phyloP scores from a whole-genome alignment of 2,797 vertebrate species.

The Anisognathus igniventris region DNA sequence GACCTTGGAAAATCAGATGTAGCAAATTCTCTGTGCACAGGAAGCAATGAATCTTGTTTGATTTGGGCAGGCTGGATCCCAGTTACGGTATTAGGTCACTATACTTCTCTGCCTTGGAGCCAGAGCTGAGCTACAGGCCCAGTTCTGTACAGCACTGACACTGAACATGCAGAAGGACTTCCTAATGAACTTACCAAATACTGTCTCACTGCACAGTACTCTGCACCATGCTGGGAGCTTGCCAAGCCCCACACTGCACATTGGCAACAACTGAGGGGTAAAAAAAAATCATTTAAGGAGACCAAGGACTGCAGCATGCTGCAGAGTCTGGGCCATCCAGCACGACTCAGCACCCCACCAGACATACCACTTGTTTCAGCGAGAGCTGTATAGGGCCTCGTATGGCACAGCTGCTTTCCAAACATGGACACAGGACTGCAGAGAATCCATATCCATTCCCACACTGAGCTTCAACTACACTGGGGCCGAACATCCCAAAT shows the following conservation, averaged over 20 bases:
- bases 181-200: neutral
- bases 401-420: fast-evolving
- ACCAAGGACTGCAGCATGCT: neutral
- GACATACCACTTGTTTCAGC: neutral
- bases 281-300: neutral
- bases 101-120: neutral
- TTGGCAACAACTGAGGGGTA: neutral
- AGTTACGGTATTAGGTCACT: neutral
- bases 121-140: neutral
- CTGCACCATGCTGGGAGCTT: neutral
- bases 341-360: neutral
- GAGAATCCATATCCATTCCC: neutral
- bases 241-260: neutral
- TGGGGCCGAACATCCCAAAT: neutral
- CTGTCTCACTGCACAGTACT: fast-evolving
- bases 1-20: neutral
- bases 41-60: neutral
- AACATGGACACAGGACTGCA: neutral
- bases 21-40: neutral
- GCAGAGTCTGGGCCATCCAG: neutral
- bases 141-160: neutral
- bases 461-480: fast-evolving
- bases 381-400: neutral
- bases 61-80: neutral
- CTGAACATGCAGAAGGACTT: neutral